Evolutionary conservation across 2,113 vertebrate genomes (phyloP).

Genomic region (Trichomycterus rosablanca): DNA sequence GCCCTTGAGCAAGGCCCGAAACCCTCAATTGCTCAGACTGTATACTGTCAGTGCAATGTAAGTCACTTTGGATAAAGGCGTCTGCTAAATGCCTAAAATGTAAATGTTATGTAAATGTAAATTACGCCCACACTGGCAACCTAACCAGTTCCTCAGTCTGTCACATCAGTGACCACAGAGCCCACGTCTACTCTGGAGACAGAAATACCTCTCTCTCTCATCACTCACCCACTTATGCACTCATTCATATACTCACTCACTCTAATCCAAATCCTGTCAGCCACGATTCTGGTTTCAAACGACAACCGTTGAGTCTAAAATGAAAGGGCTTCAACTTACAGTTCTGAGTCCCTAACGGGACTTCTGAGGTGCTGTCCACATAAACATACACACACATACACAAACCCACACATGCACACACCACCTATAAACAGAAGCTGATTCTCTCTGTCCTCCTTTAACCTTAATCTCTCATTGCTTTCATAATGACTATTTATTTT

Average conservation of each 20-base stretch:
- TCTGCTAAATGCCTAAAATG: too few species aligned
- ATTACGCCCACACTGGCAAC: slow-evolving; percentile 5
- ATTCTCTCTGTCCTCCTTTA: too few species aligned
- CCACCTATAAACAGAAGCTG: too few species aligned
- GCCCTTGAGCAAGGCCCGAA: too few species aligned
- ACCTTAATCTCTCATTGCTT: too few species aligned
- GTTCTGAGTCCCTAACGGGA: slow-evolving; percentile 28
- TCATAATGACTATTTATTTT: too few species aligned
- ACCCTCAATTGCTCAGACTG: too few species aligned
- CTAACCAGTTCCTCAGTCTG: not conserved
- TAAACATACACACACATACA: slow-evolving; percentile 34
- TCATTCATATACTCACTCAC: not conserved
- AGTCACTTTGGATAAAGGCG: too few species aligned
- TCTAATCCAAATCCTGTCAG: slow-evolving; percentile 28
- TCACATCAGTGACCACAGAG: not conserved
- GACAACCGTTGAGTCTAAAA: slow-evolving; percentile 34
- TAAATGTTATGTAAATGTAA: too few species aligned
- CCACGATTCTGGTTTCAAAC: slow-evolving; percentile 34
- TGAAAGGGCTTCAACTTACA: slow-evolving; percentile 37
- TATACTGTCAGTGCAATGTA: too few species aligned
- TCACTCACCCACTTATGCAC: not conserved
- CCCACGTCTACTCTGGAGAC: slow-evolving; percentile 30
- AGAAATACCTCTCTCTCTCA: slow-evolving; percentile 30
- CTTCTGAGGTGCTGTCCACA: slow-evolving; percentile 35
- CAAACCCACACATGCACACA: too few species aligned